Conservation (phyloP, 2,797 vertebrate species). For the Diglossa cyanea region DNA sequence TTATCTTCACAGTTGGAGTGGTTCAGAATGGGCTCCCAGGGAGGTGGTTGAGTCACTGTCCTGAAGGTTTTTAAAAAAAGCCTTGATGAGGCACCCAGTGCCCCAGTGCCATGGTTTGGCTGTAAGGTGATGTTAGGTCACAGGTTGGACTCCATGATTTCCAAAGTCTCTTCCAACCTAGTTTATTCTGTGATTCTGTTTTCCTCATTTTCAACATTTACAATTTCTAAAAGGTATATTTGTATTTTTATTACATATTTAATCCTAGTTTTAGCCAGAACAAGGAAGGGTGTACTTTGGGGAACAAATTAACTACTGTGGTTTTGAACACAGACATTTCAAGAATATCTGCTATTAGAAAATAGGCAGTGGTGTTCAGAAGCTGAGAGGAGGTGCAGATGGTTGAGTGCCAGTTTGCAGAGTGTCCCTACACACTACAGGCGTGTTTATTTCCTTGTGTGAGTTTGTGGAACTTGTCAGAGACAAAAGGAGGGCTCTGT, state of each 20-base stretch:
- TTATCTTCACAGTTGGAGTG: background rate
- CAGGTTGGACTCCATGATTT: background rate
- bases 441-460: background rate
- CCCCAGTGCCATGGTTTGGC: background rate
- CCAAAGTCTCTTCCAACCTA: background rate
- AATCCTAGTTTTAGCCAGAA: background rate
- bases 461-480: background rate
- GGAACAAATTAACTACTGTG: background rate
- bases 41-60: background rate
- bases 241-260: background rate
- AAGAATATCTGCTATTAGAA: background rate
- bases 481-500: background rate
- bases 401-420: background rate
- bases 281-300: background rate
- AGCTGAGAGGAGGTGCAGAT: background rate
- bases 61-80: background rate
- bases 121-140: background rate
- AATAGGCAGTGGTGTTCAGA: background rate
- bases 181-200: background rate
- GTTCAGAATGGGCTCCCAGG: background rate
- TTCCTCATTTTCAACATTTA: background rate
- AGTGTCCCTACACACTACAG: fast-evolving
- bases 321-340: background rate
- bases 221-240: background rate
- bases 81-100: background rate